Base-by-base conservation (phyloP, 2,113 vertebrate species). In the Dasyprocta punctata region DNA sequence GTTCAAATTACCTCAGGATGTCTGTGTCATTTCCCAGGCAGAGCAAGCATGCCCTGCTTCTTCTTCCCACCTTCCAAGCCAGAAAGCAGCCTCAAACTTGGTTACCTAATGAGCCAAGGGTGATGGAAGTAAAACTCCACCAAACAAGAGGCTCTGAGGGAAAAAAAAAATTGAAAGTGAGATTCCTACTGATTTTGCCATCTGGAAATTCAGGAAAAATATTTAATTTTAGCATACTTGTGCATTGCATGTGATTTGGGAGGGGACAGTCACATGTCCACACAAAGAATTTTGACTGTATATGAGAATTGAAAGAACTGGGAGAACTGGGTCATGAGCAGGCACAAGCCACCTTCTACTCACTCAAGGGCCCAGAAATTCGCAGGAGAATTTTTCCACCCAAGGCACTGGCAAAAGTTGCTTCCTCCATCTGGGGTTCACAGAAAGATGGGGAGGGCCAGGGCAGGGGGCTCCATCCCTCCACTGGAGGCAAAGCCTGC, bases 391-490 rank as follows among this genome's bases (percentile, higher is more conserved):
- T 36, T 56, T 67, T 52, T 63, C 8, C n/a, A 41, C 2, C 14
- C n/a, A 41, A 12, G 20, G 5, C 13, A 44, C 41, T 3, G 3
- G 20, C 30, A 28, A 4, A 58, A 4, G 0, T 17, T 60, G 33
- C 91, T 80, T 6, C 3, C 41, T 41, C 30, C 5, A 28, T 12
- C 19, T 58, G 20, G 19, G 36, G 12, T 91, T 24, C 36, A 17
- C 30, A 22, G n/a, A 47, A 60, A n/a, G 10, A 20, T 6, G 11
- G 12, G 7, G 1, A 36, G 30, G 24, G 60, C 0, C 49, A 49
- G 47, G 61, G 9, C 20, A 49, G 19, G 12, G 60, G 49, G 12
- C 28, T 54, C 36, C n/a, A 10, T 4, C n/a, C 30, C 26, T 54
- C 19, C 13, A 3, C 26, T 7, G 36, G 7, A 20, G 14, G 14